Conservation (phyloP, 1,140 invertebrate genomes). For the Brachionus calyciflorus region DNA sequence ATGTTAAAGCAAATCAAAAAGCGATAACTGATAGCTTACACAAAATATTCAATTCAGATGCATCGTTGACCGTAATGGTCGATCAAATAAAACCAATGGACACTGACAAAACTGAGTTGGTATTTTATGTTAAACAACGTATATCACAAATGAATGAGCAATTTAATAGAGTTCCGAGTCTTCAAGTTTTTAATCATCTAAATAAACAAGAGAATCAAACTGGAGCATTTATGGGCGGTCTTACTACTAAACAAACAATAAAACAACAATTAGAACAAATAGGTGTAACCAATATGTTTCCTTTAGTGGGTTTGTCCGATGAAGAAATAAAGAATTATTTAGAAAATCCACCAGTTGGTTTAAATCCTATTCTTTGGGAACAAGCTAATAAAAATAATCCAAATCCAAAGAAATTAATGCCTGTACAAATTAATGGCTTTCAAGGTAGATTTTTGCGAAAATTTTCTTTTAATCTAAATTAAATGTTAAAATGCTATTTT, state of each 20-base stretch:
- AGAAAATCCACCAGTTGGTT: constrained; percentile 77
- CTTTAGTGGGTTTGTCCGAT: constrained; percentile 54
- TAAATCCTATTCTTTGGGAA: constrained; percentile 66
- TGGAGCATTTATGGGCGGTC: constrained; percentile 11
- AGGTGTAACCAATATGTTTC: constrained; percentile 56
- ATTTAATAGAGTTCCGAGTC: constrained; percentile 35
- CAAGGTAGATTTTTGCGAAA: constrained; percentile 52
- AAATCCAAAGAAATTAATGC: constrained; percentile 79
- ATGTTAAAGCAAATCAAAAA: constrained; percentile 72
- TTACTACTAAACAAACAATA: constrained; percentile 54
- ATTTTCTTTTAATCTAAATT: neutral
- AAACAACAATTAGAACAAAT: constrained; percentile 69
- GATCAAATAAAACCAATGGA: constrained; percentile 72
- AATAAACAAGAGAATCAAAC: constrained; percentile 67
- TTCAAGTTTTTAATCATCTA: constrained; percentile 26
- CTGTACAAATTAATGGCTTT: constrained; percentile 87
- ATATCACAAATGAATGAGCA: constrained; percentile 1
- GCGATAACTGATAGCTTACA: constrained; percentile 69
- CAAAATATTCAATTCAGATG: constrained; percentile 63
- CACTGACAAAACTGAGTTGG: constrained; percentile 66
- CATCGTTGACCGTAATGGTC: constrained; percentile 73
- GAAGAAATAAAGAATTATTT: constrained; percentile 80
- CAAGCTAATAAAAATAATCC: constrained; percentile 90
- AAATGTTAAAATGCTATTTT: neutral
- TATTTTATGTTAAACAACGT: constrained; percentile 33